A percentile compares a stretch with the other conserved stretches of the same genome.
Evolutionary conservation across 30 jellyfish, hydroid and myxozoan genomes (phyloP).

Genomic region (Pelagia noctiluca): DNA sequence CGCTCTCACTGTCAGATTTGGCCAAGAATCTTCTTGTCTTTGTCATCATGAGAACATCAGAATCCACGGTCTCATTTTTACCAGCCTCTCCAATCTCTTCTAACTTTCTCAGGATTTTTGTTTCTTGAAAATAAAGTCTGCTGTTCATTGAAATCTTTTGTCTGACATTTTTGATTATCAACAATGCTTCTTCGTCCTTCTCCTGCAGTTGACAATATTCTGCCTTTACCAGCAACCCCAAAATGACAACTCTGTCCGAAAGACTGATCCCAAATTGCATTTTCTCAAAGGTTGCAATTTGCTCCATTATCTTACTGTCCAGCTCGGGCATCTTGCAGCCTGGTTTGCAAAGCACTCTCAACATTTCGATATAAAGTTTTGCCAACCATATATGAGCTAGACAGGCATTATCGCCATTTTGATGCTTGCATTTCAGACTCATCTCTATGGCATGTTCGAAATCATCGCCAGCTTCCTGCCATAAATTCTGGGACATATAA

Average conservation of each 20-base stretch:
- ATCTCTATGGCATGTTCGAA: slow-evolving; percentile 49
- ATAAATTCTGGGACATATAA: slow-evolving; percentile 58
- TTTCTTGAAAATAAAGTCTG: slow-evolving; percentile 50
- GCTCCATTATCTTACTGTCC: slow-evolving; percentile 40
- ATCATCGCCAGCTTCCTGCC: slow-evolving; percentile 76
- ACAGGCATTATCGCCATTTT: slow-evolving; percentile 37
- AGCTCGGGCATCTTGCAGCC: slow-evolving; percentile 66
- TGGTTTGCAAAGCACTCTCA: slow-evolving; percentile 42
- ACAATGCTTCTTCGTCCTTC: slow-evolving; percentile 22
- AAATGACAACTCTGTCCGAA: slow-evolving; percentile 47
- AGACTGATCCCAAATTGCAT: slow-evolving; percentile 42
- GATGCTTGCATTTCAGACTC: background rate
- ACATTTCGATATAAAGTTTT: slow-evolving; percentile 49
- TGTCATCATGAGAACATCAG: slow-evolving; percentile 39
- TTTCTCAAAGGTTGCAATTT: slow-evolving; percentile 42
- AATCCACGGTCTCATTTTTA: background rate
- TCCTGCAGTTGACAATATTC: slow-evolving; percentile 37
- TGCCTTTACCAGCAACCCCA: slow-evolving; percentile 48
- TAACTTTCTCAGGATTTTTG: slow-evolving; percentile 16
- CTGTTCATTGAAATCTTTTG: slow-evolving; percentile 45
- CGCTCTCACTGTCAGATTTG: slow-evolving; percentile 66
- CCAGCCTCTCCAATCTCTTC: background rate
- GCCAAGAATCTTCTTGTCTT: slow-evolving; percentile 53
- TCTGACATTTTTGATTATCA: slow-evolving; percentile 32
- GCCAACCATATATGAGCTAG: slow-evolving; percentile 56